phyloP scores from a whole-genome alignment of 1,140 invertebrate genomes.

The Riptortus pedestris region DNA sequence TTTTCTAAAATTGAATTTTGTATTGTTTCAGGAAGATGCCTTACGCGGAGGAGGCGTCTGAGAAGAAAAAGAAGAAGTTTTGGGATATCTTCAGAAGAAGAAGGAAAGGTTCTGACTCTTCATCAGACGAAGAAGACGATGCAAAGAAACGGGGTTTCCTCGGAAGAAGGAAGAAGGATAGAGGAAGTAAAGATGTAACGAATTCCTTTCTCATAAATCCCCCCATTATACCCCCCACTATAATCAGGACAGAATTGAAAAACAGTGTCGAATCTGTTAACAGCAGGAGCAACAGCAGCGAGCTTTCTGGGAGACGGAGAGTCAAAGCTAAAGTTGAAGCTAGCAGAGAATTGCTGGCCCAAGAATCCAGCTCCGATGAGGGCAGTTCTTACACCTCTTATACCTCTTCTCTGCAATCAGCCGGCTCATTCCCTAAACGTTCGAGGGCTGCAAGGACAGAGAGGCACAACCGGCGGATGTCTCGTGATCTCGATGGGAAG shows the following conservation, averaged over 20 bases:
- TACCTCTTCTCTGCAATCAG: slow-evolving; percentile 31
- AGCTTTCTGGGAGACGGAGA: slow-evolving; percentile 37
- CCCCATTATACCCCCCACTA: not conserved
- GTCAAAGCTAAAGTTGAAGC: slow-evolving; percentile 54
- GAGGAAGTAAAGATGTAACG: slow-evolving; percentile 32
- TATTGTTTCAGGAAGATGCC: slow-evolving; percentile 10
- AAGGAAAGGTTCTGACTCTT: slow-evolving; percentile 7
- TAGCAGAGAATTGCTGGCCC: slow-evolving; percentile 46
- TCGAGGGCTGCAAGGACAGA: slow-evolving; percentile 62
- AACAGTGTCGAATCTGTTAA: slow-evolving; percentile 2
- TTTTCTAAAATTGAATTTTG: not conserved
- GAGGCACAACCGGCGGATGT: slow-evolving; percentile 61
- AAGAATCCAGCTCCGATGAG: slow-evolving; percentile 62
- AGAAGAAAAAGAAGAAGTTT: slow-evolving; percentile 11
- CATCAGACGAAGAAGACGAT: slow-evolving; percentile 43
- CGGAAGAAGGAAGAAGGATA: slow-evolving; percentile 26
- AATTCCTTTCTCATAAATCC: slow-evolving; percentile 27
- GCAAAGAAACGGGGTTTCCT: slow-evolving; percentile 35
- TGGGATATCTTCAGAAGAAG: slow-evolving; percentile 5
- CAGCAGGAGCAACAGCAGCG: slow-evolving; percentile 33
- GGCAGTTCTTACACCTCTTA: slow-evolving; percentile 34
- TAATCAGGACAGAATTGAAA: slow-evolving; percentile 8
- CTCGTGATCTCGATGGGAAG: slow-evolving; percentile 48
- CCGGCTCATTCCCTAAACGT: slow-evolving; percentile 43
- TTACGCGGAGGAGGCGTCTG: not conserved